Evolutionary conservation across 2,797 vertebrate genomes (phyloP).

Genomic region (Sebastes matsubarae): DNA sequence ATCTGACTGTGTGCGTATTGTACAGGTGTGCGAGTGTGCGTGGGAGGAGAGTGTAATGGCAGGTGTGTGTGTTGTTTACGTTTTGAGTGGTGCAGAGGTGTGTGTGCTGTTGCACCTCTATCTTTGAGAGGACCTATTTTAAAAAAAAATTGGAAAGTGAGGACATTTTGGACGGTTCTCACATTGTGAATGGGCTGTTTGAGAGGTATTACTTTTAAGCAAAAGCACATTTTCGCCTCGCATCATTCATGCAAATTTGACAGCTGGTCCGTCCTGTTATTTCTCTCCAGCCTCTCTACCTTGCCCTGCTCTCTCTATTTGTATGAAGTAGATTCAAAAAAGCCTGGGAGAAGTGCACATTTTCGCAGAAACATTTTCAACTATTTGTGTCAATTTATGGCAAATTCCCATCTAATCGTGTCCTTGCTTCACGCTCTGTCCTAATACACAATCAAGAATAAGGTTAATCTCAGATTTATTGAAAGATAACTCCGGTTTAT

Average conservation of each 20-base stretch:
- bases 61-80: background rate
- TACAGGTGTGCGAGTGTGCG: background rate
- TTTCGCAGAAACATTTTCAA: background rate
- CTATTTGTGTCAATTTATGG: background rate
- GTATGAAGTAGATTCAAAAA: background rate
- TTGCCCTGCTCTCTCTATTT: background rate
- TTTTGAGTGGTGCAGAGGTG: background rate
- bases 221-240: background rate
- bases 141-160: background rate
- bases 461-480: background rate
- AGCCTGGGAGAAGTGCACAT: background rate
- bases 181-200: background rate
- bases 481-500: background rate
- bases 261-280: background rate
- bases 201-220: slow-evolving; percentile 2
- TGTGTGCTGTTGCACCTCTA: background rate
- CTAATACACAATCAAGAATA: background rate
- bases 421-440: background rate
- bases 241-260: background rate
- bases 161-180: background rate
- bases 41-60: background rate
- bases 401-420: background rate
- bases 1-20: background rate
- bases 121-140: slow-evolving; percentile 6
- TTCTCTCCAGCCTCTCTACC: background rate